Conservation (phyloP, 2,113 vertebrate genomes). For the Sus scrofa region T2T-Sscrofa CM000821.6:51762001-51762500, state of each 20-base stretch:
- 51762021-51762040: neutral
- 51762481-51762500: neutral
- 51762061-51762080: neutral
- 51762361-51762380: neutral
- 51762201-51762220: neutral
- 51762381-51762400: neutral
- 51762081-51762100: neutral
- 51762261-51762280: neutral
- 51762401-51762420: neutral
- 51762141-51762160: neutral
- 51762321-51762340: neutral
- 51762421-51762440: neutral
- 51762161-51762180: neutral
- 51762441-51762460: neutral
- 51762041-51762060: neutral
- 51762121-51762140: neutral
- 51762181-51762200: neutral
- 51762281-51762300: neutral
- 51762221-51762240: neutral
- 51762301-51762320: neutral
- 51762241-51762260: accelerated
- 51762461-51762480: neutral
- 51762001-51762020: neutral
- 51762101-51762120: neutral
- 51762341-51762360: neutral